Base-by-base conservation (phyloP, 2,888 invertebrate genomes). In the Girardia tigrina region DNA sequence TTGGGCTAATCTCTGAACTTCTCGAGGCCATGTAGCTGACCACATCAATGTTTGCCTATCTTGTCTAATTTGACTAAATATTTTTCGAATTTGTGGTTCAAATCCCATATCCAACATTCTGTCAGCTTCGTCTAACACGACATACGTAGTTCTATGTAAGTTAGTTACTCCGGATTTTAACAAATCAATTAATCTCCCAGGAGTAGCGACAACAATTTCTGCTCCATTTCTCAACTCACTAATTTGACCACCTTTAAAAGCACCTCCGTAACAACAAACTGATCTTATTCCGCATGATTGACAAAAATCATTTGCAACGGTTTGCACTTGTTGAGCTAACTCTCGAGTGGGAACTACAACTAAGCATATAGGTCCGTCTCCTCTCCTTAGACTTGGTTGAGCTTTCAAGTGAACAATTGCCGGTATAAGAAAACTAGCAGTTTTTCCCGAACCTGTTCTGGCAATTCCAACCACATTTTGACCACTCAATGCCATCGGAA, bases 1-100 rank as follows among this genome's bases (percentile, higher is more conserved):
- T 81, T 94, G 91, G 0, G 98, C 98, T 77, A 98, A 85, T 79
- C 90, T 90, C 79, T 91, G 89, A 0, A 95, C 97, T 86, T 98
- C 98, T 82, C 93, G 94, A 0, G 98, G 98, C 98, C 98, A 98
- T 0, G 98, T 99, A 0, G 98, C 98, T 56, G 94, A 94, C 93
- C 95, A 98, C 98, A 98, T 98, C 56, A 97, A 87, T 0, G 92
- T 92, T 85, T 94, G 94, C 78, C 93, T 86, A 85, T 94, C 90
- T 69, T 93, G 92, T 85, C 86, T 20, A 81, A 94, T 92, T 83
- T 94, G 93, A 84, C 91, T 91, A 80, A 94, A 90, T 78, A 94
- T 92, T 83, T 93, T 93, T 71, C 94, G 88, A 80, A 94, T 94
- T 83, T 94, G 94, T 2, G 94, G 94, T 83, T 95, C 94, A 83